Conservation (phyloP, 2,113 vertebrate species). For the Rhabdomys dilectus region DNA sequence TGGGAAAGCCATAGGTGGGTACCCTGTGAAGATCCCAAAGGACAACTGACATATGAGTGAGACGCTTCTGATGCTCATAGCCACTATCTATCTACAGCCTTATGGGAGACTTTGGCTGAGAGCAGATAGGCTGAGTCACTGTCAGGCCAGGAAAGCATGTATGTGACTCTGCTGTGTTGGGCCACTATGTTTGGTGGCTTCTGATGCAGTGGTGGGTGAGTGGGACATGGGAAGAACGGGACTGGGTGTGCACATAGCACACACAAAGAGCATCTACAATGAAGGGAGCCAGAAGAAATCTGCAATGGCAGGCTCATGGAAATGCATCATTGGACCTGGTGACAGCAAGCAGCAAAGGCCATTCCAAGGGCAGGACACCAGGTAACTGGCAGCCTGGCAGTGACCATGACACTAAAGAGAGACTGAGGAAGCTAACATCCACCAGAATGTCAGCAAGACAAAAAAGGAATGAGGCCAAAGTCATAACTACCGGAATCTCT, state of each 20-base stretch:
- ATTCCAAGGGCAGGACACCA: neutral
- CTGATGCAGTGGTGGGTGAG: neutral
- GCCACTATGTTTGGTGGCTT: neutral
- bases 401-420: no score
- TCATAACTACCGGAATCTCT: neutral
- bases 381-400: neutral
- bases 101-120: neutral
- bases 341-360: neutral
- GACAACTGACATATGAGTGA: neutral
- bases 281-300: neutral
- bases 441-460: neutral
- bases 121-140: neutral
- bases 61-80: no score
- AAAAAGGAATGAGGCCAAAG: neutral
- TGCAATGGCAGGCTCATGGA: neutral
- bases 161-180: no score
- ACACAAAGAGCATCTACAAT: no score
- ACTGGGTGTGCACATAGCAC: neutral
- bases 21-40: neutral
- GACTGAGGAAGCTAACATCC: neutral
- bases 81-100: neutral
- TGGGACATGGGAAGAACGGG: neutral
- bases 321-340: neutral
- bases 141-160: neutral
- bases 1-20: neutral